Conservation (phyloP, 2,113 vertebrate species). For the Malaclemys terrapin region DNA sequence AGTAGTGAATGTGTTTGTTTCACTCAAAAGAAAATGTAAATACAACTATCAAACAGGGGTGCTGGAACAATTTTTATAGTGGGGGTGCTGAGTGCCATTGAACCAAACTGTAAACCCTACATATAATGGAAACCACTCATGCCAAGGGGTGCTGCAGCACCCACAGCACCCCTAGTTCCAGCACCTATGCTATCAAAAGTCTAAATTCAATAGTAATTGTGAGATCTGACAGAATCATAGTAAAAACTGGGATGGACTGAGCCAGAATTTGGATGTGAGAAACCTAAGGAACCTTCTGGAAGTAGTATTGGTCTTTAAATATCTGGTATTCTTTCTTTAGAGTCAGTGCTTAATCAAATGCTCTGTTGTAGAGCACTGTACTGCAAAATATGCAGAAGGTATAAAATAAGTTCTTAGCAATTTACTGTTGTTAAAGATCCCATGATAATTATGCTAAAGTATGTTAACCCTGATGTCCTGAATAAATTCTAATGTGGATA, state of each 20-base stretch:
- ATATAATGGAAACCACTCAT: too few relatives aligned
- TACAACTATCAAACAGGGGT: background rate
- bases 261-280: background rate
- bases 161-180: too few relatives aligned
- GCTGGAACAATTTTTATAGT: too few relatives aligned
- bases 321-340: background rate
- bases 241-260: background rate
- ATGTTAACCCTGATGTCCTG: background rate
- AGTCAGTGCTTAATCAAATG: background rate
- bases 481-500: background rate
- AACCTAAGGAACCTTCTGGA: background rate
- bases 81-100: too few relatives aligned
- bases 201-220: background rate
- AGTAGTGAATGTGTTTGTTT: background rate
- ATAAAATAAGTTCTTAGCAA: background rate
- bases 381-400: too few relatives aligned
- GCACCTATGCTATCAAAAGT: background rate
- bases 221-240: background rate
- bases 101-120: too few relatives aligned
- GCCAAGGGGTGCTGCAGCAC: too few relatives aligned
- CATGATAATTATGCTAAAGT: background rate
- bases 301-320: background rate
- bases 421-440: background rate
- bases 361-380: background rate
- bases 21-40: background rate